Evolutionary conservation across 1,140 invertebrate species (phyloP).

Genomic region (Sitobion miscanthi): DNA sequence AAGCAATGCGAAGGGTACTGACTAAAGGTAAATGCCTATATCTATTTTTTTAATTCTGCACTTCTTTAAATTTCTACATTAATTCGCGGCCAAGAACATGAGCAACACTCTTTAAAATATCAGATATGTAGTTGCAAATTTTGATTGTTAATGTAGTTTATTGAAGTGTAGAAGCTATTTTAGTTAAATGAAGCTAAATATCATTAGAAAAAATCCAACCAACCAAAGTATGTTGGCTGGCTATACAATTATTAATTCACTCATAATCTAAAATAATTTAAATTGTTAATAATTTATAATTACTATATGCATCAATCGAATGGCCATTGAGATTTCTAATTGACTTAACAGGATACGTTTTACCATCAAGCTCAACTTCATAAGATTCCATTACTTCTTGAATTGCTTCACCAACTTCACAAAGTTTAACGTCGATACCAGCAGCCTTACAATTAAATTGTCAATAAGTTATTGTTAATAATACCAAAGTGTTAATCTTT

Average conservation of each 20-base stretch:
- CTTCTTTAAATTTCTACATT: not conserved
- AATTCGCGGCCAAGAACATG: not conserved
- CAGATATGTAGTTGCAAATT: not conserved
- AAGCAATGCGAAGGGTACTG: not conserved
- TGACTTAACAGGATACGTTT: slow-evolving; percentile 95
- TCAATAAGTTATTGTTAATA: slow-evolving; percentile 25
- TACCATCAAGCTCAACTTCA: slow-evolving; percentile 97
- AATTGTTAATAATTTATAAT: slow-evolving; percentile 61
- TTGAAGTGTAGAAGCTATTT: not conserved
- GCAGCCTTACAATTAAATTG: slow-evolving; percentile 67
- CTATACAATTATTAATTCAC: not conserved
- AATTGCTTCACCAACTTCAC: slow-evolving; percentile 96
- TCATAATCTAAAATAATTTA: not conserved
- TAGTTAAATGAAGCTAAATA: not conserved
- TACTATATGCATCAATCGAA: slow-evolving; percentile 94
- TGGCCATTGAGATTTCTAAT: slow-evolving; percentile 99
- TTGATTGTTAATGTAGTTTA: not conserved
- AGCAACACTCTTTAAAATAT: not conserved
- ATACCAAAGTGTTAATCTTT: not conserved
- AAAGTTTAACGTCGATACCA: slow-evolving; percentile 96
- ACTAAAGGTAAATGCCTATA: not conserved
- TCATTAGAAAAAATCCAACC: not conserved
- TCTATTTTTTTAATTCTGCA: not conserved
- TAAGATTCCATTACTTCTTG: slow-evolving; percentile 99
- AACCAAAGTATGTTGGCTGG: not conserved